Evolutionary conservation across 2,797 vertebrate genomes (phyloP), one percentile per base, ranked within the genome.

Genomic region (Diplodus puntazzo): DNA sequence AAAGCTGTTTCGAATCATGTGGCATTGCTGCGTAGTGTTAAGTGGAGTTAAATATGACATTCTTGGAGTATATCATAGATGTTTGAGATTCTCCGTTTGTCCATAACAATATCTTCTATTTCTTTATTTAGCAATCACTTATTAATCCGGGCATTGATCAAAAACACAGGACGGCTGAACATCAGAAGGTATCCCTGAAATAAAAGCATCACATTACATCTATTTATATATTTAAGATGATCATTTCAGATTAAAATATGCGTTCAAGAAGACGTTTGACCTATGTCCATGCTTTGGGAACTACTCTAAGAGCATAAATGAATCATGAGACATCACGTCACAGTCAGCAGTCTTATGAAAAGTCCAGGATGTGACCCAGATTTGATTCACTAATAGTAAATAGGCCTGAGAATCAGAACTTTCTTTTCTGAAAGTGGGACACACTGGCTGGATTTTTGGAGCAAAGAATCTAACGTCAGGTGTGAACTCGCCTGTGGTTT

Each of bases 401-500:
- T 45, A 77, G 87, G 78, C 20, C 77, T 81, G 60, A 74, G 69
- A 75, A 74, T 73, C 55, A 57, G 65, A 69, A 84, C 61, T 66
- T 11, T 70, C 17, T 59, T 11, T 9, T 45, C 27, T 45, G 67
- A 65, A 84, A 84, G 50, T 72, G 57, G 77, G 83, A 20, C 73
- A 75, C 17, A 12, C 25, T n/a, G 42, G 45, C 25, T 64, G 11
- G 48, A 71, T 27, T 59, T 63, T 18, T 83, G 30, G 11, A 69
- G 59, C 67, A 54, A 48, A 9, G 16, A 13, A 57, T 49, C n/a
- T n/a, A 53, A 48, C 55, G 23, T 53, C 16, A 72, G 54, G 68
- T 82, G 59, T 39, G 25, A 67, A 23, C 21, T 53, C 70, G 81
- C 59, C 55, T 61, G 20, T 43, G 17, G n/a, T n/a, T 63, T 34